phyloP scores from a whole-genome alignment of 1,140 invertebrate species.

The Phortica variegata region DNA sequence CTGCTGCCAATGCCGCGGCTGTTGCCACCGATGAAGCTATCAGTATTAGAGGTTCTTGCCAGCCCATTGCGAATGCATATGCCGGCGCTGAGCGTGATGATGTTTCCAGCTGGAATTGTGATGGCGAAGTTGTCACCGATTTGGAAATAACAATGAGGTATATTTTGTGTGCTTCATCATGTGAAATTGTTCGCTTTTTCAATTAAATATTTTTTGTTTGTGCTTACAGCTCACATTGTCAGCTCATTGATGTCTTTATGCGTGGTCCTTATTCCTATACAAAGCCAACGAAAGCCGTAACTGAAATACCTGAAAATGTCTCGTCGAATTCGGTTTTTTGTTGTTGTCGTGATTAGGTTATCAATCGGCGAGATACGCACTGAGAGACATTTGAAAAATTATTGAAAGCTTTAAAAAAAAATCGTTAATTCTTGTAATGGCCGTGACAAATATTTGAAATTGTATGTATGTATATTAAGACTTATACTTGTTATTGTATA shows the following conservation, averaged over 20 bases:
- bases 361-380: too few species aligned
- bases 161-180: too few species aligned
- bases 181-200: neutral
- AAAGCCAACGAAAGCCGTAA: slow-evolving; percentile 27
- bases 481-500: slow-evolving; percentile 3
- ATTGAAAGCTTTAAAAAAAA: slow-evolving; percentile 18
- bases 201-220: neutral
- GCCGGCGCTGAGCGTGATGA: slow-evolving; percentile 13
- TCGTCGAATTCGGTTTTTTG: slow-evolving; percentile 20
- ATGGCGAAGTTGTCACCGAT: slow-evolving; percentile 76
- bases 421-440: slow-evolving; percentile 33
- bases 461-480: too few species aligned
- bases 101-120: slow-evolving; percentile 80
- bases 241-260: slow-evolving; percentile 62
- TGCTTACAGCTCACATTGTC: slow-evolving; percentile 58
- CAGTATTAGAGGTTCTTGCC: slow-evolving; percentile 44
- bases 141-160: slow-evolving; percentile 72
- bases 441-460: slow-evolving; percentile 26
- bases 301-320: slow-evolving; percentile 29
- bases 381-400: too few species aligned
- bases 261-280: slow-evolving; percentile 56
- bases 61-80: slow-evolving; percentile 32
- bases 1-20: too few species aligned
- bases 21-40: slow-evolving; percentile 38
- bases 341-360: slow-evolving; percentile 45